Conservation (phyloP, 2,113 vertebrate genomes). For the Camelus bactrianus region DNA sequence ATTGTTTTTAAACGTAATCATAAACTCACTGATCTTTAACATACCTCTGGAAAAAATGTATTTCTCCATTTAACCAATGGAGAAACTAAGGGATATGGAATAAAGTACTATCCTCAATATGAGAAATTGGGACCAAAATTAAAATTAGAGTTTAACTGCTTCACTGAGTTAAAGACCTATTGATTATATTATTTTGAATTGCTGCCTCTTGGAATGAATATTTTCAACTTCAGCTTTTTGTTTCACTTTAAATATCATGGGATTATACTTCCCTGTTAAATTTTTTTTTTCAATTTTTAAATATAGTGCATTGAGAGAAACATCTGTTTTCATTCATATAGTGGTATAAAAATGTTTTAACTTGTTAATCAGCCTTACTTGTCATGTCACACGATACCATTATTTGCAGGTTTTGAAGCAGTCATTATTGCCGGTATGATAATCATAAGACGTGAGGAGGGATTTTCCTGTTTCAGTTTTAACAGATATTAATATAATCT, state of each 20-base stretch:
- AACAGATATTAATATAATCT: conserved; percentile 48
- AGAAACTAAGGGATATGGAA: conserved; percentile 18
- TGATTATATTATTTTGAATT: conserved; percentile 61
- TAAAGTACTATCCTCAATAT: background rate
- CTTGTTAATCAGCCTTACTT: conserved; percentile 41
- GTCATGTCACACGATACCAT: background rate
- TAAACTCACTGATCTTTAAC: conserved; percentile 53
- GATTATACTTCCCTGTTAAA: conserved; percentile 33
- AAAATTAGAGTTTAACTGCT: conserved; percentile 26
- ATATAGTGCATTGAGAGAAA: conserved; percentile 51
- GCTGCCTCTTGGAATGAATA: conserved; percentile 8
- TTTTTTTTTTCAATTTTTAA: conserved; percentile 42
- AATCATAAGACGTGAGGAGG: conserved; percentile 48
- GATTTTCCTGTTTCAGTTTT: conserved; percentile 51
- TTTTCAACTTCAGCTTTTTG: conserved; percentile 31
- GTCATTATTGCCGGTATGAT: background rate
- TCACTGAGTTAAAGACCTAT: conserved; percentile 11
- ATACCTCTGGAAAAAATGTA: background rate
- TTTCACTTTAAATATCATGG: conserved; percentile 6
- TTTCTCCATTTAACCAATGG: conserved; percentile 5
- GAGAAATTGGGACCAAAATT: conserved; percentile 50
- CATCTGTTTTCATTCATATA: conserved; percentile 33
- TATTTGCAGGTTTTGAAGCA: conserved; percentile 51
- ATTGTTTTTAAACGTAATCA: conserved; percentile 34
- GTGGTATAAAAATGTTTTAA: conserved; percentile 55